Evolutionary conservation across 2,113 vertebrate genomes (phyloP), one percentile per base, ranked within the genome.

Genomic region (Lonchura striata): DNA sequence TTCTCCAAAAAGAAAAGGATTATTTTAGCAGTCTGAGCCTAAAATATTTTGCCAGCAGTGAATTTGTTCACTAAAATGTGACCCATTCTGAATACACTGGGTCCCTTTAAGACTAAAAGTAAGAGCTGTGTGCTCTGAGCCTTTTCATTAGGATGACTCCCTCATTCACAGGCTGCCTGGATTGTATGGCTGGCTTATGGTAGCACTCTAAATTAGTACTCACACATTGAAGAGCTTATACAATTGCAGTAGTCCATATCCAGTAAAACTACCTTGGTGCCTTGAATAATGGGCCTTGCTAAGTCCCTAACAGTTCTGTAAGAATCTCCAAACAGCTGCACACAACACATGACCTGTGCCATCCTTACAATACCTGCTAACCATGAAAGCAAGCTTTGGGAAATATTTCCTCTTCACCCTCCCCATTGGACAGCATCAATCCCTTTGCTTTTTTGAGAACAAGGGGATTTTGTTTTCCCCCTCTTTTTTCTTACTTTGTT

Each of bases 201-300:
- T 2, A 92, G 90, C 92, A 66, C 89, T 97, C 93, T 91, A 96
- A 97, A 96, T 97, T 92, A 97, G 96, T 86, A 66, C 84, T 68
- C 90, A 93, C 92, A 98, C 97, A 98, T 97, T 93, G 86, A 90
- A 96, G 66, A 96, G 94, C 93, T 97, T 97, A 97, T 98, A 97
- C 56, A 92, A 95, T 94, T 97, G 95, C 97, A 97, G 93, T 50
- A 96, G 96, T 95, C 97, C 97, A 97, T 96, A 95, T 90, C 97
- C 96, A 97, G 95, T 91, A 93, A 97, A 97, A 96, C 95, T 89
- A 95, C 95, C 96, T 95, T 54, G 95, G 82, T 82, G 89, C 60
- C 74, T 50, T 89, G 94, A 97, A 97, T 94, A 97, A 97, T 94
- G 91, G 96, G 81, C 66, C 82, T 80, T 79, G 76, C 92, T 96